Conservation (phyloP, 2,888 invertebrate genomes). For the Leptopilina myrica region DNA sequence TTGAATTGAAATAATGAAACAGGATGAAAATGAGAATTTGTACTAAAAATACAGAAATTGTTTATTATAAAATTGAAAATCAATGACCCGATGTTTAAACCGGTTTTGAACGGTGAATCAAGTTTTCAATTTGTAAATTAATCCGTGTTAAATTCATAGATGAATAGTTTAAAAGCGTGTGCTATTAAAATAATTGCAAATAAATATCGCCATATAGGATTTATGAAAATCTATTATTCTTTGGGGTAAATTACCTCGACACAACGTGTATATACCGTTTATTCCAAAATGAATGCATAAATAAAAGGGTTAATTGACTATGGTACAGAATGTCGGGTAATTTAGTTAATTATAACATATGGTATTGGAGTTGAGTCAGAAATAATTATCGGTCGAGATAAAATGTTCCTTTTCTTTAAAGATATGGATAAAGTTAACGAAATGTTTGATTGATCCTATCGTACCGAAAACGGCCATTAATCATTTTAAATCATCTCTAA, state of each 20-base stretch:
- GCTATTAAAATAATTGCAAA: conserved; percentile 12
- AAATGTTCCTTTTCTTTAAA: neutral
- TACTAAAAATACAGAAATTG: conserved; percentile 16
- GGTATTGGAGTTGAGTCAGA: no score
- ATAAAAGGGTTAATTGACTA: neutral
- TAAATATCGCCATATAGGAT: neutral
- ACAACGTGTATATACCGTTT: no score
- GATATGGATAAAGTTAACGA: conserved; percentile 36
- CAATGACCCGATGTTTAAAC: conserved; percentile 15
- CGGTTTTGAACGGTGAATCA: neutral
- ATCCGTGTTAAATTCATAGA: neutral
- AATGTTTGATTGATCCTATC: conserved; percentile 43
- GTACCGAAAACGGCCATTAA: conserved; percentile 38
- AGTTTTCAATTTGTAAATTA: conserved; percentile 34
- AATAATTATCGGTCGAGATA: neutral
- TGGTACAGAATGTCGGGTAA: neutral
- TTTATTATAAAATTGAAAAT: conserved; percentile 16
- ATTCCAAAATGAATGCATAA: neutral
- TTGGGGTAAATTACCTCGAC: neutral
- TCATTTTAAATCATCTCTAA: conserved; percentile 40
- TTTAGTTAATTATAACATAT: neutral
- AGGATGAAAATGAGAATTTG: neutral
- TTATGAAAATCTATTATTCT: neutral
- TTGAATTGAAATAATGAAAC: neutral
- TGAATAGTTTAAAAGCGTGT: neutral